phyloP scores from a whole-genome alignment of 2,797 vertebrate genomes.

The Parauchenoglanis punctatus region DNA sequence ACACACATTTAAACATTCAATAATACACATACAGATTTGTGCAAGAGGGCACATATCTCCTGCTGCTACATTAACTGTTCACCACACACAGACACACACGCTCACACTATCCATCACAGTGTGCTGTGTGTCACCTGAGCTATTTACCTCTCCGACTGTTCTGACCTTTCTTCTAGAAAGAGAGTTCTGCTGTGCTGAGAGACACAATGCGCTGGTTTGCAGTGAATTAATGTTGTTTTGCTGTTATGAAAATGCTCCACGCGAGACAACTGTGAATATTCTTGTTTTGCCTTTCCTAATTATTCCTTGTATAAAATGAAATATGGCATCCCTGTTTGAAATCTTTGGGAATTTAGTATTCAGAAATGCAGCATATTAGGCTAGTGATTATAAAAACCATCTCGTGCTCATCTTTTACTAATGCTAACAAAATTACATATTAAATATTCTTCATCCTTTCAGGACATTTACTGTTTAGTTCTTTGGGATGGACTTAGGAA shows the following conservation, averaged over 20 bases:
- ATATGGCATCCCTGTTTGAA: neutral
- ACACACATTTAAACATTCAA: slow-evolving; percentile 12
- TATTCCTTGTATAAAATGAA: neutral
- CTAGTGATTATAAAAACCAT: neutral
- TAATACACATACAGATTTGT: slow-evolving; percentile 14
- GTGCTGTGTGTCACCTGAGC: slow-evolving; percentile 21
- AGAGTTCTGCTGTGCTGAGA: slow-evolving; percentile 13
- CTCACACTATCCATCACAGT: slow-evolving; percentile 1
- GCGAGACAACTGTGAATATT: neutral
- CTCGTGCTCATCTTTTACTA: neutral
- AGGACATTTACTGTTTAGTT: neutral
- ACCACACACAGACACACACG: slow-evolving; percentile 6
- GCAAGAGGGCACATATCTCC: slow-evolving; percentile 8
- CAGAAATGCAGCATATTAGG: neutral
- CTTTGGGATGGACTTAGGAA: neutral
- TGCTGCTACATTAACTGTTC: slow-evolving; percentile 2
- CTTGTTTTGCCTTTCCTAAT: neutral
- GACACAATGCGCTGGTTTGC: neutral
- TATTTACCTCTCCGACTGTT: slow-evolving; percentile 24
- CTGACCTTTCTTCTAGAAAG: slow-evolving; percentile 25
- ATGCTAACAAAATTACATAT: neutral
- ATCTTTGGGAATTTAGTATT: neutral
- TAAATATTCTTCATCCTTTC: neutral
- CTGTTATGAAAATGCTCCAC: neutral
- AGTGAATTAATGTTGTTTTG: slow-evolving; percentile 9